Evolutionary conservation across 2,113 vertebrate species (phyloP), one percentile per base, ranked within the genome.

Genomic region (Physeter macrocephalus): DNA sequence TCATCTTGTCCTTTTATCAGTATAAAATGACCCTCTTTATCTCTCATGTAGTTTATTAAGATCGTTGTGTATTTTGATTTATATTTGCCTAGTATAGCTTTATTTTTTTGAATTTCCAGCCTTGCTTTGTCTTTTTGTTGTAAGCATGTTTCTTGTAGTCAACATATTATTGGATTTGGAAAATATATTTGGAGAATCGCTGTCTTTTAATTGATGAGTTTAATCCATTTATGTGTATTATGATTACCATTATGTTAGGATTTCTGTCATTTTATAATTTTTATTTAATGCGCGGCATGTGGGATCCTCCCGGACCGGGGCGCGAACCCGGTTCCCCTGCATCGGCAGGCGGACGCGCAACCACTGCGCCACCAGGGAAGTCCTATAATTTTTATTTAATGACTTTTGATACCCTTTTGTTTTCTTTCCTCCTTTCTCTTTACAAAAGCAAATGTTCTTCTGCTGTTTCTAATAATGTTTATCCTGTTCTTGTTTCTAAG

Each of bases 361-460:
- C n/a, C n/a, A n/a, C n/a, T n/a, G n/a, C n/a, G n/a, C n/a, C n/a
- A n/a, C n/a, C n/a, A n/a, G n/a, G n/a, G n/a, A n/a, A n/a, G n/a
- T n/a, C n/a, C n/a, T 83, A 49, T 52, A 62, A 36, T 96, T 94
- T 92, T 87, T 41, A 75, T 29, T 94, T 95, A 91, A 66, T 71
- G 34, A 75, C 71, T 78, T 94, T 96, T 88, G 87, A 43, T 92
- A 39, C 2, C 11, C 81, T 92, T 46, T 57, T 57, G 17, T 8
- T 29, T 74, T 59, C n/a, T 87, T 61, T 52, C 21, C 34, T 88
- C 7, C 13, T 49, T 84, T 90, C 6, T 88, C 46, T 86, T 87
- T n/a, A 86, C 69, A 72, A 66, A 88, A 75, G 2, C 3, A 83
- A 80, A 25, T 78, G 17, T 34, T 84, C 25, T 34, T 74, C 21